A percentile compares a stretch with the other conserved stretches of the same genome.
Evolutionary conservation across 2,888 invertebrate species (phyloP).

Genomic region (Ceramica pisi): DNA sequence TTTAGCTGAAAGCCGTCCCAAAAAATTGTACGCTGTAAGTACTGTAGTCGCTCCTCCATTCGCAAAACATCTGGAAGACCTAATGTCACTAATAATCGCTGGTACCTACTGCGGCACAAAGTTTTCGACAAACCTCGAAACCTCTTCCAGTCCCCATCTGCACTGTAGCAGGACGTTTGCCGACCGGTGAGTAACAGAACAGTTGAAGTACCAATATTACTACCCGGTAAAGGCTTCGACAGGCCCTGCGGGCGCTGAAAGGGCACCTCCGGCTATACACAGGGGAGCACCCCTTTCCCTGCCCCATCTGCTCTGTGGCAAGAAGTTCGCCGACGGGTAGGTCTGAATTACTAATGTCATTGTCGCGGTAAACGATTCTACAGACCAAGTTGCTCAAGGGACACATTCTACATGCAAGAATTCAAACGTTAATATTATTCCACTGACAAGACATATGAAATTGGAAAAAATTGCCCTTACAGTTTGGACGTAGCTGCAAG

Average conservation of each 20-base stretch:
- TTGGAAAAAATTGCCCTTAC: too few species aligned
- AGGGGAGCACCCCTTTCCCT: constrained; percentile 92
- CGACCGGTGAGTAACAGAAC: constrained; percentile 88
- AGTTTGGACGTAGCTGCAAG: too few species aligned
- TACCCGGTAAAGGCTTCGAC: constrained; percentile 92
- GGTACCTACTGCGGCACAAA: constrained; percentile 91
- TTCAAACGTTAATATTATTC: too few species aligned
- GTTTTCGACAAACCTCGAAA: constrained; percentile 92
- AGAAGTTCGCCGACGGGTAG: constrained; percentile 92
- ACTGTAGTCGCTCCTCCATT: too few species aligned
- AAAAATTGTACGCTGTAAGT: too few species aligned
- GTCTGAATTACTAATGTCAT: constrained; percentile 68
- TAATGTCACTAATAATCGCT: constrained; percentile 85
- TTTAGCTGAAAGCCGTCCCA: too few species aligned
- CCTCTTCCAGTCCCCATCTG: constrained; percentile 91
- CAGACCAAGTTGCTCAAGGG: too few species aligned
- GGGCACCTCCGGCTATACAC: constrained; percentile 93
- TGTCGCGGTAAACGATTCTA: too few species aligned
- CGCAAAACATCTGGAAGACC: too few species aligned
- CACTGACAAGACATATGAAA: too few species aligned
- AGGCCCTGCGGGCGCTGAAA: constrained; percentile 83
- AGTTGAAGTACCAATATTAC: background rate
- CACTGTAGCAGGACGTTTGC: constrained; percentile 92
- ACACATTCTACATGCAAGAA: too few species aligned
- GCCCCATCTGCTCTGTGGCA: constrained; percentile 91